Percentiles rank a stretch among this genome's conserved stretches.
Conservation (phyloP, 2,797 vertebrate genomes). For the Pteropus rufus region DNA sequence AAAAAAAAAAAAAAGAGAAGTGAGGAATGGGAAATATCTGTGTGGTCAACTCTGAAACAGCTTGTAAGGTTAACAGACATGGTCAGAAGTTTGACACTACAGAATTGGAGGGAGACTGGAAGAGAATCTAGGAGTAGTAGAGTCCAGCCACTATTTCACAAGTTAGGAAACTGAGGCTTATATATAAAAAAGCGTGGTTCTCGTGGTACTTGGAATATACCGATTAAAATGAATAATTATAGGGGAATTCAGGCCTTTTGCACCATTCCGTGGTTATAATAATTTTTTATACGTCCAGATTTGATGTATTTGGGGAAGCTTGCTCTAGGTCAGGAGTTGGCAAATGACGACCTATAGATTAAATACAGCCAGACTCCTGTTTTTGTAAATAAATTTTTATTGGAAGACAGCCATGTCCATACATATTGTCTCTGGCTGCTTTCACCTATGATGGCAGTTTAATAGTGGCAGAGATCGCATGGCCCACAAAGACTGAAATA, state of each 20-base stretch:
- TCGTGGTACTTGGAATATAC: neutral
- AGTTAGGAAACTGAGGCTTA: neutral
- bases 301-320: neutral
- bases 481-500: neutral
- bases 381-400: constrained; percentile 35
- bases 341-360: neutral
- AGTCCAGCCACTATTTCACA: neutral
- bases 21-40: neutral
- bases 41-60: neutral
- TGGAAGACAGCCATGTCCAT: neutral
- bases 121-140: neutral
- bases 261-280: neutral
- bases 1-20: neutral
- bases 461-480: neutral
- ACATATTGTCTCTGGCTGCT: neutral
- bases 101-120: neutral
- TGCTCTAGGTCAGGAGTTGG: neutral
- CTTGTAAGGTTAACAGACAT: neutral
- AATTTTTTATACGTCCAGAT: neutral
- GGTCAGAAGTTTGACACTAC: neutral
- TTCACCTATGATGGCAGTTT: neutral
- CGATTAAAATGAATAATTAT: neutral
- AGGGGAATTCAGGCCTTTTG: neutral
- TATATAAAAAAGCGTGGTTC: neutral
- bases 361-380: neutral